phyloP scores from a whole-genome alignment of 2,888 invertebrate genomes.

The Asteroscopus sphinx region DNA sequence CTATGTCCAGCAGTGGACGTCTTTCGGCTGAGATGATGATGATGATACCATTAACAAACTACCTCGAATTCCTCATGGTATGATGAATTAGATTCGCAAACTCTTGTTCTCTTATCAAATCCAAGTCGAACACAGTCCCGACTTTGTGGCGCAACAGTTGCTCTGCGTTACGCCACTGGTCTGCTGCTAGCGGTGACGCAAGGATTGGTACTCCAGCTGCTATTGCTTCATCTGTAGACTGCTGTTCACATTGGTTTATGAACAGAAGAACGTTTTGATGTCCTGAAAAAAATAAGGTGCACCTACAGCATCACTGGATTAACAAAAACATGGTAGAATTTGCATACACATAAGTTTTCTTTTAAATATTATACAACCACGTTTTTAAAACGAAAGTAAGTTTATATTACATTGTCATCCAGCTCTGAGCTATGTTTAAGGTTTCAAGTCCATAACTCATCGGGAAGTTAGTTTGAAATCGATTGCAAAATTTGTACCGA shows the following conservation, averaged over 20 bases:
- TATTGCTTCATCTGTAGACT: constrained; percentile 36
- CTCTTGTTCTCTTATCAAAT: constrained; percentile 14
- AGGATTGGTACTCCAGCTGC: constrained; percentile 36
- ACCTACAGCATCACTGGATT: too few relatives aligned
- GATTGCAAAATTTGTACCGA: too few relatives aligned
- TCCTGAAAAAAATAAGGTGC: constrained; percentile 27
- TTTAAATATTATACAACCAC: too few relatives aligned
- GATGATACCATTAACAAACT: not conserved
- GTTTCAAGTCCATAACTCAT: too few relatives aligned
- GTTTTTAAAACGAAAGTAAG: too few relatives aligned
- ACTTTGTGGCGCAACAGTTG: constrained; percentile 10
- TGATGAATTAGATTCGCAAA: constrained; percentile 23
- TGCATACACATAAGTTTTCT: too few relatives aligned
- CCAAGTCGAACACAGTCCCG: constrained; percentile 12
- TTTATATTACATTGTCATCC: too few relatives aligned
- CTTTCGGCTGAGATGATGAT: too few relatives aligned
- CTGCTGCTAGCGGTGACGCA: constrained; percentile 21
- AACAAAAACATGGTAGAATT: too few relatives aligned
- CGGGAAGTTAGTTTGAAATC: too few relatives aligned
- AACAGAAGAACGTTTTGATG: constrained; percentile 32
- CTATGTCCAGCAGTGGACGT: too few relatives aligned
- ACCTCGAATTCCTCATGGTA: constrained; percentile 31
- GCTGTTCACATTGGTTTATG: constrained; percentile 35
- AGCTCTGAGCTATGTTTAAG: too few relatives aligned
- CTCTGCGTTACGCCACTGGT: constrained; percentile 39